A percentile compares a stretch with the other conserved stretches of the same genome.
Conservation (phyloP, 1,140 invertebrate genomes). For the Sminthurinus signatus region DNA sequence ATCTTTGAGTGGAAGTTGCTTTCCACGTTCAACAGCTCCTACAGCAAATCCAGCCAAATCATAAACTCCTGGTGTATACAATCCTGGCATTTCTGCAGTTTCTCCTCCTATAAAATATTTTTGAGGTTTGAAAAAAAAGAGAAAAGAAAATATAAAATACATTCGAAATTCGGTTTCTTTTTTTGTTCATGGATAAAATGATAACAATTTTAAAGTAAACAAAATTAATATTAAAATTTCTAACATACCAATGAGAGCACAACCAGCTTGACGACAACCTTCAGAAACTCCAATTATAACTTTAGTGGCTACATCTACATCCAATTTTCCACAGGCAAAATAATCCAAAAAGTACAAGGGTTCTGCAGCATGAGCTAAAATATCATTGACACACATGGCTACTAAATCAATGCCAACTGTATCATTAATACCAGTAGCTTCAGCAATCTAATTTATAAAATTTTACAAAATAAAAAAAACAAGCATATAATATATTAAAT, state of each 20-base stretch:
- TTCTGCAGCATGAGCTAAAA: constrained; percentile 87
- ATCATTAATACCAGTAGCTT: constrained; percentile 67
- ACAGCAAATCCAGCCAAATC: constrained; percentile 94
- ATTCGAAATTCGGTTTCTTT: no score
- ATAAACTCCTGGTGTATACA: constrained; percentile 80
- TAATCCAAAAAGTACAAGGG: constrained; percentile 96
- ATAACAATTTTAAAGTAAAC: no score
- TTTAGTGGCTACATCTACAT: constrained; percentile 64
- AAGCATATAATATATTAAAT: no score
- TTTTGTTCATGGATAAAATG: no score
- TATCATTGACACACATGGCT: constrained; percentile 97
- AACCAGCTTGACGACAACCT: constrained; percentile 77
- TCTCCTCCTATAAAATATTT: constrained; percentile 66
- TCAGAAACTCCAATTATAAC: constrained; percentile 79
- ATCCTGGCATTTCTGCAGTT: constrained; percentile 93
- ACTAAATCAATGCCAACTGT: constrained; percentile 92
- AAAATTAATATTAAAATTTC: constrained; percentile 30
- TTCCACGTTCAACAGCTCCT: constrained; percentile 72
- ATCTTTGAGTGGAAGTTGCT: constrained; percentile 64
- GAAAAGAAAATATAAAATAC: no score
- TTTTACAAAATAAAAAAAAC: no score
- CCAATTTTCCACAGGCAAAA: constrained; percentile 81
- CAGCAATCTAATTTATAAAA: constrained; percentile 60
- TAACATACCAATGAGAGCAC: constrained; percentile 71
- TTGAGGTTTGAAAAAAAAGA: no score